Evolutionary conservation across 2,888 invertebrate genomes (phyloP).

Genomic region (Torymus aiolomorphi): DNA sequence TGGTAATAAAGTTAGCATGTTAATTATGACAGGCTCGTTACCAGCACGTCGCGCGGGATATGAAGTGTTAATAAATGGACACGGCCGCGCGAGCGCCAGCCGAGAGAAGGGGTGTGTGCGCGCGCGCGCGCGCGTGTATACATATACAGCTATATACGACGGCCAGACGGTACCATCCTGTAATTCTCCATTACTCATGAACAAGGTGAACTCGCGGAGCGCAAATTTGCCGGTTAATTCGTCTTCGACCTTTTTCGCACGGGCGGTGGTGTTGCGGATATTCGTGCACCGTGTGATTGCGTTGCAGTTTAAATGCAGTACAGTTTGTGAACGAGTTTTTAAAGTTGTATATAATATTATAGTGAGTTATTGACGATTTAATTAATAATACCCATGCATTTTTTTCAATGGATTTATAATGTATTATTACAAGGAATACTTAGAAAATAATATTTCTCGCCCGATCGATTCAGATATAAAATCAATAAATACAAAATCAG

Average conservation of each 20-base stretch:
- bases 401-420: no score
- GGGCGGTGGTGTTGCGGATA: no score
- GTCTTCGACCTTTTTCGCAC: slow-evolving; percentile 31
- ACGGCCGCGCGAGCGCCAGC: slow-evolving; percentile 60
- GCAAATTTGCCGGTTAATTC: slow-evolving; percentile 40
- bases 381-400: no score
- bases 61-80: slow-evolving; percentile 75
- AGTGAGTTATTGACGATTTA: no score
- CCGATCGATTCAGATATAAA: slow-evolving; percentile 4
- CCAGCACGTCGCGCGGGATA: slow-evolving; percentile 74
- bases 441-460: neutral
- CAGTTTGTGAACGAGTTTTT: no score
- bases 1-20: slow-evolving; percentile 74
- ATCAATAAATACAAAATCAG: neutral
- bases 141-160: no score
- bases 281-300: no score
- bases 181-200: slow-evolving; percentile 68
- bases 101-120: slow-evolving; percentile 6
- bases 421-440: no score
- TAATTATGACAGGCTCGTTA: slow-evolving; percentile 76
- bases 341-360: no score
- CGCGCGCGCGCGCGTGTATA: neutral
- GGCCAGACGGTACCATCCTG: slow-evolving; percentile 69
- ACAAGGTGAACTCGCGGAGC: slow-evolving; percentile 52
- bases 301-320: no score